These are phyloP conservation scores for Kobus ellipsiprymnus DNA, from an alignment of 2,113 vertebrate species.

Conservation along the genomic window DNA sequence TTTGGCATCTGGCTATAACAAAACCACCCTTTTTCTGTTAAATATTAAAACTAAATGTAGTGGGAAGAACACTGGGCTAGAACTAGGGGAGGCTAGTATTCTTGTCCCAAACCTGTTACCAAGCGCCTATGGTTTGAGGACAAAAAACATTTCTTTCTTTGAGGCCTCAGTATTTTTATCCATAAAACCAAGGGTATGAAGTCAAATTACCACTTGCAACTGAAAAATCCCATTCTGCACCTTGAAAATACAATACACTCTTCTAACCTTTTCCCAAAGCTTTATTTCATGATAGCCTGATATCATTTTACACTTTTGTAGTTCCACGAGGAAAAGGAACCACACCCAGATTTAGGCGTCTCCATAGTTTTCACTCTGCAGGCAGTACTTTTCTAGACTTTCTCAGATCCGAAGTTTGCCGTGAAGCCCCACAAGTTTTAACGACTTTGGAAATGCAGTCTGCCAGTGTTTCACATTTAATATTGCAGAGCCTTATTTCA, in stretches of 20 bases:
- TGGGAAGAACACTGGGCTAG: slow-evolving; percentile 4
- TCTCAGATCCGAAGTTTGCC: background rate
- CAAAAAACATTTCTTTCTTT: background rate
- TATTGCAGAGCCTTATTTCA: background rate
- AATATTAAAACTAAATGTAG: slow-evolving; percentile 42
- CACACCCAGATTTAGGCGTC: background rate
- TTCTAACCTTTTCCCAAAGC: background rate
- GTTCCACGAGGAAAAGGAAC: background rate
- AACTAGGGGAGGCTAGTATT: background rate
- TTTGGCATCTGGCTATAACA: slow-evolving; percentile 14
- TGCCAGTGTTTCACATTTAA: background rate
- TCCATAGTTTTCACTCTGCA: background rate
- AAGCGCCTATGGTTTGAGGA: background rate
- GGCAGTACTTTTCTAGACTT: background rate
- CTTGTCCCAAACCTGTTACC: background rate
- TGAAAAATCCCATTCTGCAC: background rate
- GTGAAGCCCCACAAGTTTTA: background rate
- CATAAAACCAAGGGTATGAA: background rate
- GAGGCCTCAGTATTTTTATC: background rate
- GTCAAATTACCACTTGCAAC: background rate
- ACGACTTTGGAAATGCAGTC: background rate
- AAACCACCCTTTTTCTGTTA: slow-evolving; percentile 37
- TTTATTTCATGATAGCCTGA: background rate
- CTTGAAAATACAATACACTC: background rate
- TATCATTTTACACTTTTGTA: background rate